Percentiles rank a stretch among this genome's conserved stretches.
Evolutionary conservation across 2,113 vertebrate species (phyloP).

Genomic region (Xiphophorus maculatus): DNA sequence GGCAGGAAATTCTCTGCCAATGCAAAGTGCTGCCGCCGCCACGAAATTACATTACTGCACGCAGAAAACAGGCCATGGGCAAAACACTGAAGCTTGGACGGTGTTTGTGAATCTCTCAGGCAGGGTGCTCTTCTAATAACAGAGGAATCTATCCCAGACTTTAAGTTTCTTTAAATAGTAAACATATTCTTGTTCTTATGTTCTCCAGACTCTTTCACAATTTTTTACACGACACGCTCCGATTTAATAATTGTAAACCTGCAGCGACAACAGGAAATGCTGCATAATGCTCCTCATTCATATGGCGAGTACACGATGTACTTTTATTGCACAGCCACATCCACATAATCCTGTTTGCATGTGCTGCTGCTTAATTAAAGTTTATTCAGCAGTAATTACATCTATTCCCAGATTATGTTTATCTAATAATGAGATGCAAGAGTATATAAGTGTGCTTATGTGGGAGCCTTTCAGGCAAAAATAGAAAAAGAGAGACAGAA

Average conservation of each 20-base stretch:
- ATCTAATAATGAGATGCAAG: constrained; percentile 37
- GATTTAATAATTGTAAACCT: constrained; percentile 33
- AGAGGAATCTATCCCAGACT: constrained; percentile 19
- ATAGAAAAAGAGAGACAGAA: not conserved
- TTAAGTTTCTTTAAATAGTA: not conserved
- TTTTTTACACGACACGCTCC: not conserved
- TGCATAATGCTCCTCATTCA: constrained; percentile 33
- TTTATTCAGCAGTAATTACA: constrained; percentile 57
- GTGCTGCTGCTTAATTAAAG: constrained; percentile 40
- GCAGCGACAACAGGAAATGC: constrained; percentile 13
- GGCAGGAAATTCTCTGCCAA: constrained; percentile 5
- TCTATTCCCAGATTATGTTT: constrained; percentile 43
- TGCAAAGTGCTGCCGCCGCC: constrained; percentile 14
- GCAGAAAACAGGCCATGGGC: constrained; percentile 14
- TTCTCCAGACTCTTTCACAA: constrained; percentile 4
- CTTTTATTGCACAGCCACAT: constrained; percentile 1
- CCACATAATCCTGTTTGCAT: constrained; percentile 30
- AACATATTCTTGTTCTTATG: not conserved
- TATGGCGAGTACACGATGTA: constrained; percentile 44
- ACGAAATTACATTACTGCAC: constrained; percentile 30
- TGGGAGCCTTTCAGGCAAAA: not conserved
- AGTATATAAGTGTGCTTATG: not conserved
- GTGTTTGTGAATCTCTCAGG: not conserved
- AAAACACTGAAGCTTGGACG: constrained; percentile 1
- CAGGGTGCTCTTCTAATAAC: constrained; percentile 11